Percentiles rank a stretch among this genome's conserved stretches.
Conservation (phyloP, 2,797 vertebrate genomes). For the Thripadectes ignobilis region DNA sequence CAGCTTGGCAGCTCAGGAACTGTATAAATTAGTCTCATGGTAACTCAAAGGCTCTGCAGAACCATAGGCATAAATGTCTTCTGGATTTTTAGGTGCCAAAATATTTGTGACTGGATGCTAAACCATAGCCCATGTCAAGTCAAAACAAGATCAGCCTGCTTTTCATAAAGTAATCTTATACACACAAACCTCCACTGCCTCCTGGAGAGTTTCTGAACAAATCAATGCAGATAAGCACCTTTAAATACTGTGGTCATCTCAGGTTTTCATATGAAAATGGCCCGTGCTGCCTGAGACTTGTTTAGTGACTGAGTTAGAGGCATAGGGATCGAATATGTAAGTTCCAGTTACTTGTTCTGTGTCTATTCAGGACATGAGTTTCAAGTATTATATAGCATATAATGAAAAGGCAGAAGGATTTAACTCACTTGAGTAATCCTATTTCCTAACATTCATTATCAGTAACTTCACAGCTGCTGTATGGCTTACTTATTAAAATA, state of each 20-base stretch:
- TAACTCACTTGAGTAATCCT: slow-evolving; percentile 59
- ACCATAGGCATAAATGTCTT: background rate
- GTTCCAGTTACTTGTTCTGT: slow-evolving; percentile 18
- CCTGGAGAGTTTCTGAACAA: background rate
- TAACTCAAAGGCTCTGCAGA: background rate
- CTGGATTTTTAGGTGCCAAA: background rate
- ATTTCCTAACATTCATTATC: slow-evolving; percentile 61
- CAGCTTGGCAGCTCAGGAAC: background rate
- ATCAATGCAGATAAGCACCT: background rate
- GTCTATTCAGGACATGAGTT: background rate
- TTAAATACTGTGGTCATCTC: background rate
- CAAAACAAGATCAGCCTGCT: background rate
- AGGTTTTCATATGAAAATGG: background rate
- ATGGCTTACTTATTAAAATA: slow-evolving; percentile 49
- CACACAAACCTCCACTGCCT: background rate
- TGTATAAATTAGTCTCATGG: background rate
- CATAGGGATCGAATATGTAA: background rate
- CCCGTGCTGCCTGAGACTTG: background rate
- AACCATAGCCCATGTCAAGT: background rate
- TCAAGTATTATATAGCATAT: background rate
- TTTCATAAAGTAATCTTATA: background rate
- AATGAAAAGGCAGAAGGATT: slow-evolving; percentile 55
- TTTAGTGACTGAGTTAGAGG: background rate
- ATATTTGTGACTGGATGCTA: background rate
- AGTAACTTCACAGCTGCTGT: slow-evolving; percentile 47